Percentiles rank a stretch among this genome's conserved stretches.
phyloP scores from a whole-genome alignment of 2,888 invertebrate species.

The Oscheius onirici region DNA sequence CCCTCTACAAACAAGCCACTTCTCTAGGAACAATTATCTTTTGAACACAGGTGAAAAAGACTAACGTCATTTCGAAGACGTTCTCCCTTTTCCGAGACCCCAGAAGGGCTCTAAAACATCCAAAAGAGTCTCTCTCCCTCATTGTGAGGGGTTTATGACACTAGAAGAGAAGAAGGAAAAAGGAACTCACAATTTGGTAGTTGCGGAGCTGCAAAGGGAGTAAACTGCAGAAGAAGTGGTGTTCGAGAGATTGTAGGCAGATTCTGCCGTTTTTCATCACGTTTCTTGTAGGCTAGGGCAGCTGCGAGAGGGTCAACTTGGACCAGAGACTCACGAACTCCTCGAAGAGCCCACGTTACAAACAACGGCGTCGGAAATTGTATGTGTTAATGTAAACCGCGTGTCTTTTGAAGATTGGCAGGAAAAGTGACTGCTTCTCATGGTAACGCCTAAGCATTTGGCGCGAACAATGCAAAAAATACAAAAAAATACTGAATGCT shows the following conservation, averaged over 20 bases:
- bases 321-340: slow-evolving; percentile 58
- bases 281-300: slow-evolving; percentile 49
- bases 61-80: neutral
- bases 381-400: neutral
- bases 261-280: slow-evolving; percentile 36
- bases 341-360: slow-evolving; percentile 60
- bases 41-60: slow-evolving; percentile 22
- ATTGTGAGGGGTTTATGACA: neutral
- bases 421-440: no score
- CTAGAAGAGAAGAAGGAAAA: neutral
- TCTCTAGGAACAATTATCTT: neutral
- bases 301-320: slow-evolving; percentile 60
- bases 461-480: no score
- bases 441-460: no score
- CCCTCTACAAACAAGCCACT: no score
- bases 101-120: slow-evolving; percentile 12
- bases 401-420: no score
- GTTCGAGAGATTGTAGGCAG: slow-evolving; percentile 53
- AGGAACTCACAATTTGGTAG: slow-evolving; percentile 41
- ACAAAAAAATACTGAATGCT: no score
- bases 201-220: slow-evolving; percentile 46
- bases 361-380: slow-evolving; percentile 45
- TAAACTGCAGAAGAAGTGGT: slow-evolving; percentile 60
- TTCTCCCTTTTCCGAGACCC: neutral
- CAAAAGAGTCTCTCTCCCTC: neutral